These are phyloP conservation scores for Euborellia annulipes DNA, from an alignment of 1,140 invertebrate genomes.

Conservation along the genomic window DNA sequence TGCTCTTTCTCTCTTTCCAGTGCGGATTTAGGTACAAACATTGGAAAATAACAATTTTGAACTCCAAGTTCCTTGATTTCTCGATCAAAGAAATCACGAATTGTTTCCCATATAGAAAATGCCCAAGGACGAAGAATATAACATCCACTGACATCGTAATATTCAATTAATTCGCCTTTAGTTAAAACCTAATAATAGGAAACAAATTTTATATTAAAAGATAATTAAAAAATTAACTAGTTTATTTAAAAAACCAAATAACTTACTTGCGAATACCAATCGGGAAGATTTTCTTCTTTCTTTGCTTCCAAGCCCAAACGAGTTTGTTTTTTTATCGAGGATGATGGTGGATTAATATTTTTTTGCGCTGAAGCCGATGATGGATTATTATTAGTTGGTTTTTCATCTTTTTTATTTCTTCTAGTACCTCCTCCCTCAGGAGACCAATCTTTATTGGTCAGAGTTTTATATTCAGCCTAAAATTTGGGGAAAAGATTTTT, in stretches of 20 bases:
- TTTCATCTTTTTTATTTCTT: conserved; percentile 17
- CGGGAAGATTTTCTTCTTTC: conserved; percentile 84
- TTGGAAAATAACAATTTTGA: conserved; percentile 95
- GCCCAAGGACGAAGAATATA: conserved; percentile 96
- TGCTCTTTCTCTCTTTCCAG: conserved; percentile 93
- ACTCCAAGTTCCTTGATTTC: conserved; percentile 89
- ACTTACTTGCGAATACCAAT: conserved; percentile 93
- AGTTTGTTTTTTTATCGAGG: conserved; percentile 75
- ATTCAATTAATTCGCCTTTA: conserved; percentile 97
- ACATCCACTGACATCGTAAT: conserved; percentile 98
- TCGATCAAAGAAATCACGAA: conserved; percentile 75
- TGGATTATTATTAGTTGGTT: no score
- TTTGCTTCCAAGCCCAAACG: conserved; percentile 82
- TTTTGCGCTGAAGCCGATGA: no score
- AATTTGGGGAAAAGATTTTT: conserved; percentile 46
- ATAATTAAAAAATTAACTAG: no score
- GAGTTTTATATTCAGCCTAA: conserved; percentile 62
- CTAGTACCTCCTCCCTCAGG: conserved; percentile 4
- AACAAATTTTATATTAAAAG: no score
- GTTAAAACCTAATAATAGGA: conserved; percentile 53
- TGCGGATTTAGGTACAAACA: conserved; percentile 83
- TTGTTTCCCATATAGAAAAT: conserved; percentile 89
- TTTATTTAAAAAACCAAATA: no score
- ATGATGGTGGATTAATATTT: no score
- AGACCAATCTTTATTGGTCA: conserved; percentile 47